These are phyloP conservation scores for Mamestra brassicae DNA, from an alignment of 2,888 invertebrate species.

Conservation along the genomic window DNA sequence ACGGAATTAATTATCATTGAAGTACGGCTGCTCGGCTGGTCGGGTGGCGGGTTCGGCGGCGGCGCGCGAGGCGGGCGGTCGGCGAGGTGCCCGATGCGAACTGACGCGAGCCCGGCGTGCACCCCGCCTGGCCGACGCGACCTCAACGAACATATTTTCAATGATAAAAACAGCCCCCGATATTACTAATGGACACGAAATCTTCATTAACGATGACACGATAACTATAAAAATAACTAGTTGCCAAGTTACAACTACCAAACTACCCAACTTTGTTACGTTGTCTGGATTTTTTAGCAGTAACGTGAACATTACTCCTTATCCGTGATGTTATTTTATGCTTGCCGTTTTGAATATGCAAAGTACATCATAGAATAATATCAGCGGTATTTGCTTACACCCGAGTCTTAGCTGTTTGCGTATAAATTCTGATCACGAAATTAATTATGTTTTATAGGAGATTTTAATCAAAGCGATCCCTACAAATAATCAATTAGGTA, in stretches of 20 bases:
- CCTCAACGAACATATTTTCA: slow-evolving; percentile 78
- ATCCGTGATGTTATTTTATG: slow-evolving; percentile 36
- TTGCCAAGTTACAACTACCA: slow-evolving; percentile 39
- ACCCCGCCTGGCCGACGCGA: slow-evolving; percentile 83
- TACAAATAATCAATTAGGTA: slow-evolving; percentile 78
- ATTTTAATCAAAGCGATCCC: slow-evolving; percentile 73
- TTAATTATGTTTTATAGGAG: slow-evolving; percentile 68
- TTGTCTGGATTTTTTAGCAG: slow-evolving; percentile 27
- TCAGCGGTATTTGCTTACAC: slow-evolving; percentile 44
- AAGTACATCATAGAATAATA: slow-evolving; percentile 51
- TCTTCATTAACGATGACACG: slow-evolving; percentile 56
- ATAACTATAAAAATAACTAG: slow-evolving; percentile 53
- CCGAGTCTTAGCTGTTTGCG: slow-evolving; percentile 31
- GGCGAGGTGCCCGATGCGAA: slow-evolving; percentile 83
- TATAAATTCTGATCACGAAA: slow-evolving; percentile 64
- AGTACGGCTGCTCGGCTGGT: slow-evolving; percentile 64
- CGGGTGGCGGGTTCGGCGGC: slow-evolving; percentile 73
- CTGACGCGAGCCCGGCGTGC: slow-evolving; percentile 82
- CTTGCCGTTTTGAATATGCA: slow-evolving; percentile 51
- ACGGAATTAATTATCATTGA: slow-evolving; percentile 71
- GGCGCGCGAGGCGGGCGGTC: slow-evolving; percentile 81
- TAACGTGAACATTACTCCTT: slow-evolving; percentile 26
- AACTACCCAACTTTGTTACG: slow-evolving; percentile 30
- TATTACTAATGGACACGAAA: slow-evolving; percentile 60
- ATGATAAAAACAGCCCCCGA: slow-evolving; percentile 74